Evolutionary conservation across 1,140 invertebrate genomes (phyloP), one percentile per base, ranked within the genome.

Genomic region (Homalodisca vitripennis): DNA sequence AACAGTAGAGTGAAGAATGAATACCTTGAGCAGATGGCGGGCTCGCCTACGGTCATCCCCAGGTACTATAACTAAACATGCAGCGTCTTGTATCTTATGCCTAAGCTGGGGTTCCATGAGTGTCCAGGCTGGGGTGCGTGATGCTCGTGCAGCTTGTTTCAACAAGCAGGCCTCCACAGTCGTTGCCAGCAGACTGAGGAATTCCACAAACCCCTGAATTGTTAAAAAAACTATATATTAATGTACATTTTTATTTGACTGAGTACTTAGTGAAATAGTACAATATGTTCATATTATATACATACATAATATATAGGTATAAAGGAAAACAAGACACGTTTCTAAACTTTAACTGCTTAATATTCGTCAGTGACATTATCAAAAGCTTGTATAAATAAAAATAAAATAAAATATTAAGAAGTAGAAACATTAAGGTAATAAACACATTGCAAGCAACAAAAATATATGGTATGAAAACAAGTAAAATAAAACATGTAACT

Each of bases 131-230:
- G 83, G 83, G 1, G 86, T 85, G 30, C 87, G 81, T 46, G 85
- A 85, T 0, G 87, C 85, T 30, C 85, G 79, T 2, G 85, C 80
- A 22, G 86, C 86, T 69, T 88, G 86, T 17, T 84, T 75, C 6
- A 87, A 83, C 17, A 89, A 76, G 73, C 86, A 85, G 69, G 87
- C 86, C 74, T 89, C 87, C 3, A 88, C 82, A 26, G 82, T 81
- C 3, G 77, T 78, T 55, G 80, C 77, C 32, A 84, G 79, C 57
- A 81, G 79, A 1, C 73, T 74, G 29, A 84, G 67, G 30, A 84
- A 79, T 22, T 82, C 80, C n/a, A 81, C 66, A 62, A 84, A 84
- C 34, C 71, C 75, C 76, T 77, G 62, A 20, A 72, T n/a, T n/a
- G n/a, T 70, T 12, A 12, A 46, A 12, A 46, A 12, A 69, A n/a